A percentile compares a stretch with the other conserved stretches of the same genome.
Conservation (phyloP, 2,888 invertebrate genomes). For the Lepetodrilus schrolli region DNA sequence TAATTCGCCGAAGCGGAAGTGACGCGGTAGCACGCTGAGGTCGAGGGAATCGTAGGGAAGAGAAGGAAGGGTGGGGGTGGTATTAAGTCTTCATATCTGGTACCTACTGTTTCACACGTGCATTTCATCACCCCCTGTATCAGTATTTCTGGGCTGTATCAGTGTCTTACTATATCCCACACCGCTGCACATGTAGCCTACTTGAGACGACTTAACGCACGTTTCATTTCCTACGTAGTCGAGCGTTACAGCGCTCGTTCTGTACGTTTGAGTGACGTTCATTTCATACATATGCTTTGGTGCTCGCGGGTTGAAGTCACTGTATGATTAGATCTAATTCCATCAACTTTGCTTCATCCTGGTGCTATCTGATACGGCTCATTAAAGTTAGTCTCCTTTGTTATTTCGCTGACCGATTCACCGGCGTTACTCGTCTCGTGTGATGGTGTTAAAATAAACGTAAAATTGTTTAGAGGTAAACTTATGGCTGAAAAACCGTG, state of each 20-base stretch:
- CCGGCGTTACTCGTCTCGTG: neutral
- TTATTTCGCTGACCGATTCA: constrained; percentile 16
- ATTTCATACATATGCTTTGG: constrained; percentile 22
- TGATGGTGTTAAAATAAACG: constrained; percentile 21
- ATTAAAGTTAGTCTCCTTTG: constrained; percentile 13
- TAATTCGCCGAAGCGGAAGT: neutral
- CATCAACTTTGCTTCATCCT: constrained; percentile 16
- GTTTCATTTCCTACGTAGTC: neutral
- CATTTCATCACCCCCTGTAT: constrained; percentile 6
- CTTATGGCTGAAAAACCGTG: constrained; percentile 3
- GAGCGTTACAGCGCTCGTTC: neutral
- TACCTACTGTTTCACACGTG: constrained; percentile 20
- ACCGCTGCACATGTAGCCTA: too few species aligned
- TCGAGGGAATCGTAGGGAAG: neutral
- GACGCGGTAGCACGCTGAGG: neutral
- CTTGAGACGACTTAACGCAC: neutral
- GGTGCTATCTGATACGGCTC: constrained; percentile 15
- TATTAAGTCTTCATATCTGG: too few species aligned
- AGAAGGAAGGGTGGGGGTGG: too few species aligned
- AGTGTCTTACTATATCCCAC: too few species aligned
- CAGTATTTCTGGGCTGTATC: too few species aligned
- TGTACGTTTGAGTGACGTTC: constrained; percentile 17
- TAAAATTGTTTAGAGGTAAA: constrained; percentile 20
- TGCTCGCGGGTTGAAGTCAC: constrained; percentile 6
- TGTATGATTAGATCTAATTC: constrained; percentile 25